Percentiles rank a stretch among this genome's conserved stretches.
Conservation (phyloP, 1,140 invertebrate genomes). For the Drosophila melanogaster region Release_6_plus_ISO1_MT NT_033779.5:16119501-16120000, state of each 20-base stretch:
- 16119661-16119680: constrained; percentile 29
- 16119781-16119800: constrained; percentile 45
- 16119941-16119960: neutral
- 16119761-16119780: constrained; percentile 32
- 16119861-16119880: constrained; percentile 32
- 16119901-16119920: constrained; percentile 20
- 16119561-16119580: constrained; percentile 61
- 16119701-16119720: constrained; percentile 80
- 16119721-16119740: constrained; percentile 69
- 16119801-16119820: constrained; percentile 41
- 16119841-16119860: constrained; percentile 53
- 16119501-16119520: neutral
- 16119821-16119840: constrained; percentile 21
- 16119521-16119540: constrained; percentile 21
- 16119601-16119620: constrained; percentile 47
- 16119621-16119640: constrained; percentile 10
- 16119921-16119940: constrained; percentile 13
- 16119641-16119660: neutral
- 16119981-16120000: neutral
- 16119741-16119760: constrained; percentile 67
- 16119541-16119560: constrained; percentile 61
- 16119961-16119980: neutral
- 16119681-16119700: constrained; percentile 74
- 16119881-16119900: constrained; percentile 39
- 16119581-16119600: constrained; percentile 77